Evolutionary conservation across 2,113 vertebrate species (phyloP).

Genomic region (Megaceryle torquata): DNA sequence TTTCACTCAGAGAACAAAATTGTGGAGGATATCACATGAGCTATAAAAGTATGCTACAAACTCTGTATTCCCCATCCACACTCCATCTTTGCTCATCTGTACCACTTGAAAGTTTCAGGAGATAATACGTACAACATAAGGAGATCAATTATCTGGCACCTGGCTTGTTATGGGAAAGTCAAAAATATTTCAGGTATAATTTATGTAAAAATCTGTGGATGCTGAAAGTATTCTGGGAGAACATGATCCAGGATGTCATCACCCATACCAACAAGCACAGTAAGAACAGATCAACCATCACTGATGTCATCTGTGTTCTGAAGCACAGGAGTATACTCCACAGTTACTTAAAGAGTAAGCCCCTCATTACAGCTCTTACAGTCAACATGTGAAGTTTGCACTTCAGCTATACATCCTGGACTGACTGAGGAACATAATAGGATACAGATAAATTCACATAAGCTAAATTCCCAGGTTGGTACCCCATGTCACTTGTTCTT

Average conservation of each 20-base stretch:
- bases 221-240: not conserved
- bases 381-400: not conserved
- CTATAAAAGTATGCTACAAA: not conserved
- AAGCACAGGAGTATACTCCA: not conserved
- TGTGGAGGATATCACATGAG: not conserved
- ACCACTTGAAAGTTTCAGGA: not conserved
- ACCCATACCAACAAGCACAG: not conserved
- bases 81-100: not conserved
- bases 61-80: not conserved
- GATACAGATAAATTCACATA: not conserved
- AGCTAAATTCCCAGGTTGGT: not conserved
- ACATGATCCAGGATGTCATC: not conserved
- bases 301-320: not conserved
- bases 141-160: not conserved
- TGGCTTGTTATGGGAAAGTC: not conserved
- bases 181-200: not conserved
- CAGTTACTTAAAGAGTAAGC: not conserved
- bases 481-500: not conserved
- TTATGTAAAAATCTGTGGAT: not conserved
- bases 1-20: not conserved
- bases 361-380: not conserved
- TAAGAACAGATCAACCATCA: not conserved
- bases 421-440: not conserved
- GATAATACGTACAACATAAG: not conserved
- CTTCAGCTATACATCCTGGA: not conserved